These are phyloP conservation scores for Acanthurus lineatus DNA, from an alignment of 2,797 vertebrate genomes.

Conservation along the genomic window DNA sequence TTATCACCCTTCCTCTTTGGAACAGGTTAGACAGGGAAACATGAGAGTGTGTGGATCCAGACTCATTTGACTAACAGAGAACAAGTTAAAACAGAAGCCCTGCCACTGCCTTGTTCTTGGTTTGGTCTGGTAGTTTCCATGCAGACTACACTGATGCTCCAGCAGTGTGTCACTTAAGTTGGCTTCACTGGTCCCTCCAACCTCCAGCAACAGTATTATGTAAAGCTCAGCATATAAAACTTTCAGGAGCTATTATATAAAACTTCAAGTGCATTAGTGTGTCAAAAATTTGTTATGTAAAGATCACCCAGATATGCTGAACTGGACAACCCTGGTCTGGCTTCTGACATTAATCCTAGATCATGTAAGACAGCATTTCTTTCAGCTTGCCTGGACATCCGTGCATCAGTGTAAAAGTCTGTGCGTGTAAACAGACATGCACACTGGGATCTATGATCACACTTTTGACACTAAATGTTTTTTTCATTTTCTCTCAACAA, in stretches of 20 bases:
- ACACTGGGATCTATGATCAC: constrained; percentile 6
- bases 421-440: neutral
- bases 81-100: constrained; percentile 26
- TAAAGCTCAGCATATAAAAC: constrained; percentile 53
- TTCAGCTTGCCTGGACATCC: constrained; percentile 1
- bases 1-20: neutral
- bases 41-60: constrained; percentile 5
- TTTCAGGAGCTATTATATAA: constrained; percentile 66
- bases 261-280: constrained; percentile 49
- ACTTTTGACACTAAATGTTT: constrained; percentile 48
- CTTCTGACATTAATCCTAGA: constrained; percentile 10
- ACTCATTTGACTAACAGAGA: constrained; percentile 29
- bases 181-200: constrained; percentile 22
- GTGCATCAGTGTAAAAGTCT: neutral
- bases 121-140: constrained; percentile 29
- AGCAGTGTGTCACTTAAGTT: constrained; percentile 31
- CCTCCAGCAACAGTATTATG: constrained; percentile 54
- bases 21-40: neutral
- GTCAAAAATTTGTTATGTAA: constrained; percentile 67
- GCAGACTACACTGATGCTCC: constrained; percentile 25
- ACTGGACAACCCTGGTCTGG: neutral
- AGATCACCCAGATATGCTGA: constrained; percentile 30
- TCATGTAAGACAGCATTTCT: constrained; percentile 3
- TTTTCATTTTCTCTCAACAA: constrained; percentile 49
- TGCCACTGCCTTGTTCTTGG: constrained; percentile 35